Conservation (phyloP, 2,797 vertebrate species). For the Rhadinocentrus ornatus region DNA sequence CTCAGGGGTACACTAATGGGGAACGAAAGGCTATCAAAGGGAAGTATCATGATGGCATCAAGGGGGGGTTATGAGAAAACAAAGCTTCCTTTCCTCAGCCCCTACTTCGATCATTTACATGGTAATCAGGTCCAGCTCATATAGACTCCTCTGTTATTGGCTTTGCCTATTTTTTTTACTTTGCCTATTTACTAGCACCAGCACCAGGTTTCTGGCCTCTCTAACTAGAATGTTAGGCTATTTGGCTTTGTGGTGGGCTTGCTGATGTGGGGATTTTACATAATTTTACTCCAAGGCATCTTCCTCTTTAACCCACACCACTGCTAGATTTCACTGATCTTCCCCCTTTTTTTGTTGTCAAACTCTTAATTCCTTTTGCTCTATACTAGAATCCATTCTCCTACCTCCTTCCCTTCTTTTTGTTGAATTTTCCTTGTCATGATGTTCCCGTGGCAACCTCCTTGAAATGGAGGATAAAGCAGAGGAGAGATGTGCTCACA, state of each 20-base stretch:
- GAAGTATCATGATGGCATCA: constrained; percentile 82
- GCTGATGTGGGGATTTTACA: constrained; percentile 47
- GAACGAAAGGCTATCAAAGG: constrained; percentile 84
- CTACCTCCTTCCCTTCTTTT: constrained; percentile 42
- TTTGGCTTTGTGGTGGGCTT: constrained; percentile 7
- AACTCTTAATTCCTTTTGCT: constrained; percentile 57
- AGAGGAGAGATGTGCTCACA: constrained; percentile 73
- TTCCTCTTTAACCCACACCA: constrained; percentile 35
- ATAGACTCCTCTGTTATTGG: constrained; percentile 78
- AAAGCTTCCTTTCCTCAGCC: constrained; percentile 75
- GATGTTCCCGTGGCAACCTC: constrained; percentile 82
- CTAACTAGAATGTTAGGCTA: constrained; percentile 17
- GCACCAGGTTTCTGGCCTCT: constrained; percentile 33
- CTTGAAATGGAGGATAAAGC: constrained; percentile 80
- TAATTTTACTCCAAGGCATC: constrained; percentile 34
- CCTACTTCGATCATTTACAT: constrained; percentile 79
- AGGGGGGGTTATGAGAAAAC: constrained; percentile 81
- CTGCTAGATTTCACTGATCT: constrained; percentile 60
- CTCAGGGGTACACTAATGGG: constrained; percentile 83
- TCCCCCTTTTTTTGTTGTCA: constrained; percentile 50
- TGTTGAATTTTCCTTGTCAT: constrained; percentile 75
- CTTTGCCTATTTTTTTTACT: constrained; percentile 64
- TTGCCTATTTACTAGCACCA: constrained; percentile 49
- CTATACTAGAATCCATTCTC: constrained; percentile 59
- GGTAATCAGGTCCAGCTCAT: constrained; percentile 80